A percentile compares a stretch with the other conserved stretches of the same genome.
These are phyloP conservation scores for Bombylius discolor DNA, from an alignment of 2,888 invertebrate genomes.

Conservation along the genomic window DNA sequence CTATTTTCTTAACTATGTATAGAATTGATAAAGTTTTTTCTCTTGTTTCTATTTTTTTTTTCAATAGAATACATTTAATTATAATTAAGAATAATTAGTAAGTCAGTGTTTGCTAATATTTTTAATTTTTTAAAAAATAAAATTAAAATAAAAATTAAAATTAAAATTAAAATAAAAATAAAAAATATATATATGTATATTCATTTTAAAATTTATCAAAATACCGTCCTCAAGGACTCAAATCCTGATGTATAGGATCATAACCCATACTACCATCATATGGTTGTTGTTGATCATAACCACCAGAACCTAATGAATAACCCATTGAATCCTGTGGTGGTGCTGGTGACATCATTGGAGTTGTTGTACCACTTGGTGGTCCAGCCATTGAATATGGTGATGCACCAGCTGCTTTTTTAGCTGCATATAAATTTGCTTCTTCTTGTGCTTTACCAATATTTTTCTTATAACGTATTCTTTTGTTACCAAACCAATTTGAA, in stretches of 20 bases:
- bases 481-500: slow-evolving; percentile 99
- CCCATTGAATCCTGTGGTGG: slow-evolving; percentile 87
- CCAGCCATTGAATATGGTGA: slow-evolving; percentile 81
- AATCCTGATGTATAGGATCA: slow-evolving; percentile 84
- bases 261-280: slow-evolving; percentile 86
- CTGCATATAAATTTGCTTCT: slow-evolving; percentile 97
- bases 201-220: slow-evolving; percentile 19
- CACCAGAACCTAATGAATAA: slow-evolving; percentile 83
- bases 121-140: too few relatives aligned
- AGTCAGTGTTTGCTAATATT: too few relatives aligned
- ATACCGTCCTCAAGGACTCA: slow-evolving; percentile 45
- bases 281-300: slow-evolving; percentile 77
- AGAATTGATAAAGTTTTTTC: too few relatives aligned
- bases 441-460: slow-evolving; percentile 99
- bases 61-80: too few relatives aligned
- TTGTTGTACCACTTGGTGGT: slow-evolving; percentile 77
- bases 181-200: too few relatives aligned
- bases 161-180: too few relatives aligned
- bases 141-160: too few relatives aligned
- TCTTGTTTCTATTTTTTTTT: too few relatives aligned
- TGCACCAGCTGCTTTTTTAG: slow-evolving; percentile 91
- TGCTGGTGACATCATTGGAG: slow-evolving; percentile 91
- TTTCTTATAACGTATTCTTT: slow-evolving; percentile 99
- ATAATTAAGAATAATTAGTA: too few relatives aligned
- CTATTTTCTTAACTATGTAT: too few relatives aligned